Evolutionary conservation across 2,797 vertebrate species (phyloP).

Genomic region (Diplodus puntazzo): DNA sequence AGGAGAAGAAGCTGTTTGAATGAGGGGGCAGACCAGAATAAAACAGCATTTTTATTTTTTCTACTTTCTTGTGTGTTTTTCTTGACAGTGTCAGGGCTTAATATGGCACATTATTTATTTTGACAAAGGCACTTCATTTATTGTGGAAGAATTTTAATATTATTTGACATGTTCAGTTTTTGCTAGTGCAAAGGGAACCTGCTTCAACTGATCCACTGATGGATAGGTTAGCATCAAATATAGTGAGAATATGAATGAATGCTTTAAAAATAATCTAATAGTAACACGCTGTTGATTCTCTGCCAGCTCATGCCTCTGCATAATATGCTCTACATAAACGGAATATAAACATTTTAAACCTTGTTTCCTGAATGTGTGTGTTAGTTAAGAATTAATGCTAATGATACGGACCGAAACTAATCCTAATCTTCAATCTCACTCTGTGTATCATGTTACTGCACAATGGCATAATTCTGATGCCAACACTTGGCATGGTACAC

Average conservation of each 20-base stretch:
- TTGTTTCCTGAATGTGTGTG: too few species aligned
- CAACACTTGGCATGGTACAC: conserved; percentile 52
- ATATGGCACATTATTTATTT: neutral
- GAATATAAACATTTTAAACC: too few species aligned
- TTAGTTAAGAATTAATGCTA: conserved; percentile 39
- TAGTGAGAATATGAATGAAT: neutral
- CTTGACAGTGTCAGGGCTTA: conserved; percentile 5
- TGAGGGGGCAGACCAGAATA: conserved; percentile 9
- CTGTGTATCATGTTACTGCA: conserved; percentile 51
- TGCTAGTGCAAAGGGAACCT: conserved; percentile 3
- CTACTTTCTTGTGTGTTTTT: conserved; percentile 3
- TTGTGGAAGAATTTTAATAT: neutral
- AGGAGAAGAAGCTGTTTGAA: conserved; percentile 21
- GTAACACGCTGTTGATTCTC: conserved; percentile 24
- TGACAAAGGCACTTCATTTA: neutral
- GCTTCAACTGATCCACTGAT: neutral
- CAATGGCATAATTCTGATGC: conserved; percentile 51
- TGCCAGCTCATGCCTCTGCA: neutral
- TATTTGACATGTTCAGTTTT: neutral
- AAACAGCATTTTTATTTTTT: conserved; percentile 13
- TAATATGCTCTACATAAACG: neutral
- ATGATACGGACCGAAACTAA: conserved; percentile 55
- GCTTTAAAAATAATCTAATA: conserved; percentile 19
- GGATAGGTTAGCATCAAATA: neutral
- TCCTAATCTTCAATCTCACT: conserved; percentile 63